Evolutionary conservation across 2,888 invertebrate genomes (phyloP), one percentile per base, ranked within the genome.

Genomic region (Spodoptera littoralis): DNA sequence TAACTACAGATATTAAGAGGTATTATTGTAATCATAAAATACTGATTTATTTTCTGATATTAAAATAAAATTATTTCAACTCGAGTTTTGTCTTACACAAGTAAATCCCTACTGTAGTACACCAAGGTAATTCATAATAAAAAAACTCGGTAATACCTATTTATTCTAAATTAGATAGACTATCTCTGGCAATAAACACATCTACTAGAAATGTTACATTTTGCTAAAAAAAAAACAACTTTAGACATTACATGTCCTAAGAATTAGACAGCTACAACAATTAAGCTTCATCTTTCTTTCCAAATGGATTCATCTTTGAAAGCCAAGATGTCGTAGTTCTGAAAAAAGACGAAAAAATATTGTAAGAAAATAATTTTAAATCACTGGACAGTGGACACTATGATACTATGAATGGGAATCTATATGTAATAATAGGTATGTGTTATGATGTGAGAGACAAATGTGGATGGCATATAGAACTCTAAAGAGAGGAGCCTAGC

Each of bases 291-390:
- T 95, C 95, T 87, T 97, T 97, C 84, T 96, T 96, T 56, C 96
- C 96, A 90, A 97, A 97, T 47, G 97, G 97, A 93, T 97, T 97
- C 73, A 97, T 96, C 92, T 96, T 97, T 12, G 96, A 95, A 55
- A 97, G 90, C 97, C 97, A 97, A 27, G 96, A 92, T 68, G 94
- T 91, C 44, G 93, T 92, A 61, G 83, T 83, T 63, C 93, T 94
- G 89, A 51, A 89, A 89, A 79, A 60, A 70, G 69, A 55, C 27
- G 27, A 69, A 43, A 41, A 45, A 43, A 46, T n/a, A 36, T 36
- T 36, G 5, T 9, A 5, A 36, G 27, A 27, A 27, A 27, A 27
- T 27, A 4, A 27, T 27, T 27, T 3, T 27, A 5, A 27, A 27
- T 27, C 27, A 27, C 27, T 27, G 27, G 27, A 27, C 27, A 27